A percentile compares a stretch with the other conserved stretches of the same genome.
phyloP scores from a whole-genome alignment of 2,797 vertebrate species.

The Fistularia tabacaria region DNA sequence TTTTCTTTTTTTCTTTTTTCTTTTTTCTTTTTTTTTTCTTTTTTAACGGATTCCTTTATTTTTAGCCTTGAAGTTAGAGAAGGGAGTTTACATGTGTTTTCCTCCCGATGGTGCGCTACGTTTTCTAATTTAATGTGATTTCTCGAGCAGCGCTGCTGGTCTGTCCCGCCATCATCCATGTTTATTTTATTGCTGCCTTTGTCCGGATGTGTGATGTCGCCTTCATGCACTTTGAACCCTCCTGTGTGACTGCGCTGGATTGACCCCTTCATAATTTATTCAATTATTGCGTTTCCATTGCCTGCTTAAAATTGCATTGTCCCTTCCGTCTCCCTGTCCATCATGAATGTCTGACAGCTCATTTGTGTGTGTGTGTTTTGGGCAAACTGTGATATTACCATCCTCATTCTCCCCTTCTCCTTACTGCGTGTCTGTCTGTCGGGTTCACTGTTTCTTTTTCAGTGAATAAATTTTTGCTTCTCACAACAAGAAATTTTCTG shows the following conservation, averaged over 20 bases:
- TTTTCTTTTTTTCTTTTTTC: slow-evolving; percentile 29
- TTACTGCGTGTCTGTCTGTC: slow-evolving; percentile 23
- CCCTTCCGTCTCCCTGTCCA: background rate
- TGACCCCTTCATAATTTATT: slow-evolving; percentile 49
- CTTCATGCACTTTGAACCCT: slow-evolving; percentile 35
- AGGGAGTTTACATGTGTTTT: slow-evolving; percentile 20
- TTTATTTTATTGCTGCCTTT: slow-evolving; percentile 5
- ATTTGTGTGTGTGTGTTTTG: slow-evolving; percentile 2
- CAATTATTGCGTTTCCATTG: slow-evolving; percentile 20
- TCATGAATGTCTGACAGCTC: too few relatives aligned
- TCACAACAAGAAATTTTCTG: too few relatives aligned
- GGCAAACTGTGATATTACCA: slow-evolving; percentile 51
- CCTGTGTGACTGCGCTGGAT: slow-evolving; percentile 19
- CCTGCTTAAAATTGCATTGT: slow-evolving; percentile 3
- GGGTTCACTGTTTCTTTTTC: slow-evolving; percentile 35
- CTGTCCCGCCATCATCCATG: background rate
- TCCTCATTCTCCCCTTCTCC: slow-evolving; percentile 18
- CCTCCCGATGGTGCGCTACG: slow-evolving; percentile 7
- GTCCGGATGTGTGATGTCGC: slow-evolving; percentile 16
- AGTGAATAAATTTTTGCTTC: slow-evolving; percentile 54
- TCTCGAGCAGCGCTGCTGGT: slow-evolving; percentile 2
- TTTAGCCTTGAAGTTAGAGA: slow-evolving; percentile 26
- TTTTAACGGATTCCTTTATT: slow-evolving; percentile 9
- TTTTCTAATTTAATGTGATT: slow-evolving; percentile 39
- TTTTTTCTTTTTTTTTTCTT: slow-evolving; percentile 21